Evolutionary conservation across 2,888 invertebrate genomes (phyloP).

Genomic region (Lordiphosa fenestrarum): DNA sequence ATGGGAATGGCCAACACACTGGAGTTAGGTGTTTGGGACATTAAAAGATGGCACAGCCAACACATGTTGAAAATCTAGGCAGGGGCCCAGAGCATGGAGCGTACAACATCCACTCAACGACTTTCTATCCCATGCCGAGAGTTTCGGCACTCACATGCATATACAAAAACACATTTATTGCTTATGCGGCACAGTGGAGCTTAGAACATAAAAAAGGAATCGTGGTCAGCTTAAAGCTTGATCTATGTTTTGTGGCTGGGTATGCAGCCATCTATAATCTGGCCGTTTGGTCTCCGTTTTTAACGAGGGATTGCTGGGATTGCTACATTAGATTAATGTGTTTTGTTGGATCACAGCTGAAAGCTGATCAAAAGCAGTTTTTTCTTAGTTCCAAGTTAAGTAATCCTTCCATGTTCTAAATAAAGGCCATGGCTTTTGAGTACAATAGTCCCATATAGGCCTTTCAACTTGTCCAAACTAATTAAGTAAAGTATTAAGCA

Average conservation of each 20-base stretch:
- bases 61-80: slow-evolving; percentile 44
- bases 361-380: no score
- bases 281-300: no score
- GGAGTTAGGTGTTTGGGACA: slow-evolving; percentile 54
- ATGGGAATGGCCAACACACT: slow-evolving; percentile 9
- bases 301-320: no score
- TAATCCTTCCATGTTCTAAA: no score
- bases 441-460: no score
- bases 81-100: slow-evolving; percentile 7
- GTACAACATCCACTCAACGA: slow-evolving; percentile 39
- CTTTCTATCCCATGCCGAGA: slow-evolving; percentile 40
- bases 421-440: no score
- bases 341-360: no score
- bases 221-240: slow-evolving; percentile 14
- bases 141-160: slow-evolving; percentile 34
- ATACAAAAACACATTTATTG: slow-evolving; percentile 35
- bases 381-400: no score
- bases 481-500: no score
- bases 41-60: slow-evolving; percentile 52
- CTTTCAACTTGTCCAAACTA: no score
- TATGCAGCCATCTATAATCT: no score
- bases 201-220: not conserved
- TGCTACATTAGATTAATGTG: no score
- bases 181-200: slow-evolving; percentile 38
- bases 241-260: slow-evolving; percentile 15